phyloP scores from a whole-genome alignment of 2,888 invertebrate genomes.

The Neoaliturus tenellus region DNA sequence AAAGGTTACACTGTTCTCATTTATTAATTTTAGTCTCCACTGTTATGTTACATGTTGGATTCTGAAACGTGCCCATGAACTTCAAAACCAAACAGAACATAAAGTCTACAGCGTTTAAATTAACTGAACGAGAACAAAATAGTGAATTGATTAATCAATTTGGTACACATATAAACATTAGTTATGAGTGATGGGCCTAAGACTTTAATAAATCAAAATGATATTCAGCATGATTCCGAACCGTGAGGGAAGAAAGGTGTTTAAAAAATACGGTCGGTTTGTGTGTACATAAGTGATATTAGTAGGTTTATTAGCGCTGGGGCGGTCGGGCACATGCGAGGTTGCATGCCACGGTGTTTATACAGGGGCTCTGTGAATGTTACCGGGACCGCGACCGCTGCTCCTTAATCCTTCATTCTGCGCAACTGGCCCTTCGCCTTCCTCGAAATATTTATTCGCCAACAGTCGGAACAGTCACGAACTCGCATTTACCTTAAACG shows the following conservation, averaged over 20 bases:
- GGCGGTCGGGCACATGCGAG: conserved; percentile 12
- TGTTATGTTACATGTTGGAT: no score
- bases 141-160: no score
- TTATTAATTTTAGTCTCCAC: no score
- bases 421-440: conserved; percentile 16
- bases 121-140: no score
- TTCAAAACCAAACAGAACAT: no score
- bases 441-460: conserved; percentile 34
- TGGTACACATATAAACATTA: no score
- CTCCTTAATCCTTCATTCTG: conserved; percentile 39
- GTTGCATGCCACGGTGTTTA: conserved; percentile 40
- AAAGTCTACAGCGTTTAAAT: no score
- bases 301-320: conserved; percentile 22
- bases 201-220: no score
- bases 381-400: conserved; percentile 3
- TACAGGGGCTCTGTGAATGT: background rate
- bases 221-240: no score
- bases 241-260: background rate
- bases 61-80: no score
- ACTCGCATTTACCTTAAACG: conserved; percentile 38
- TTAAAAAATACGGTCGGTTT: conserved; percentile 40
- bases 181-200: no score
- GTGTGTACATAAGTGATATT: conserved; percentile 38
- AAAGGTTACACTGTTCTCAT: no score
- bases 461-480: conserved; percentile 33